Evolutionary conservation across 92 coral and sea anemone genomes (phyloP).

Genomic region (Phenganax subtilis): DNA sequence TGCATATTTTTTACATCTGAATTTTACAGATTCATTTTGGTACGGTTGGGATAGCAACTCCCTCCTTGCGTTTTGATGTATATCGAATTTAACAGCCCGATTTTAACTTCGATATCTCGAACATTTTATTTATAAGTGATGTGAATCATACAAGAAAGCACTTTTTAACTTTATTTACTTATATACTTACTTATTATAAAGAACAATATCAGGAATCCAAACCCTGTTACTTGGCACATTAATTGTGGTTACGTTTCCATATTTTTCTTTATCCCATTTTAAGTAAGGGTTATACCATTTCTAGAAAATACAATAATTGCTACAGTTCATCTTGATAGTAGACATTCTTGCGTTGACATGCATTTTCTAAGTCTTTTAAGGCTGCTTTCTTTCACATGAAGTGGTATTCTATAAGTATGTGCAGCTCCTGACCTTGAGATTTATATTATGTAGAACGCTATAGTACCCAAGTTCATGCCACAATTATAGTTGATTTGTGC

Average conservation of each 20-base stretch:
- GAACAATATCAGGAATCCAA: constrained; percentile 79
- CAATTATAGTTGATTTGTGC: background rate
- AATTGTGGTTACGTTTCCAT: constrained; percentile 58
- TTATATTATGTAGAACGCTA: too few species aligned
- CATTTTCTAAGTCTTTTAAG: too few species aligned
- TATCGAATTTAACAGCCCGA: too few species aligned
- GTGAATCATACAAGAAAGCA: background rate
- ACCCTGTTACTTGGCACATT: constrained; percentile 59
- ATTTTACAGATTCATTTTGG: too few species aligned
- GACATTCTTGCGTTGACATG: too few species aligned
- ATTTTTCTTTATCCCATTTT: constrained; percentile 64
- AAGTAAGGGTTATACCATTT: constrained; percentile 77
- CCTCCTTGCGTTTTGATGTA: too few species aligned
- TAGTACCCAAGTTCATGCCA: too few species aligned
- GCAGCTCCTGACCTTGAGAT: too few species aligned
- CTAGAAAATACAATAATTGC: constrained; percentile 35
- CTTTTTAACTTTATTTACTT: background rate
- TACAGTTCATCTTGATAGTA: background rate
- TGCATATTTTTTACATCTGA: too few species aligned
- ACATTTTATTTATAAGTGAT: background rate
- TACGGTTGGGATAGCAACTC: too few species aligned
- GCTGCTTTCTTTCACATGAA: too few species aligned
- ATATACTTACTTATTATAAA: constrained; percentile 68
- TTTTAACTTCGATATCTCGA: background rate
- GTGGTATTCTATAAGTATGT: too few species aligned